phyloP scores from a whole-genome alignment of 2,113 vertebrate species.

The Gymnocephalus cernua region DNA sequence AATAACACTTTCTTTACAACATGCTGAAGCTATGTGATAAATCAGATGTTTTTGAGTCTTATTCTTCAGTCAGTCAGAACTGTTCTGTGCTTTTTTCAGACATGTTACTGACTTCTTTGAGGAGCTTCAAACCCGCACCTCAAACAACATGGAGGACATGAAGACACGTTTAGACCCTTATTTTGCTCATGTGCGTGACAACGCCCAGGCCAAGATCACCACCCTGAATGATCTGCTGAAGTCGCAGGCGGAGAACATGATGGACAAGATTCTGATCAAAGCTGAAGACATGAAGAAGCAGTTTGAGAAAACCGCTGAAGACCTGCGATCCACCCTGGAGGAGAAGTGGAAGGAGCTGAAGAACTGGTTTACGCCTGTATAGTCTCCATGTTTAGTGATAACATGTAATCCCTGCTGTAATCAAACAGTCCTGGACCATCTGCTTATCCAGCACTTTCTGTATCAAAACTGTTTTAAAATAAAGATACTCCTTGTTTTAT shows the following conservation, averaged over 20 bases:
- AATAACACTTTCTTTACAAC: not conserved
- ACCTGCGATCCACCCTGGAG: slow-evolving; percentile 62
- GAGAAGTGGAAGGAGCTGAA: slow-evolving; percentile 65
- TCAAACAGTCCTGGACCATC: not conserved
- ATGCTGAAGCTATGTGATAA: not conserved
- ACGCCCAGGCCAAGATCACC: slow-evolving; percentile 74
- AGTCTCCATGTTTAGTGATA: slow-evolving; percentile 17
- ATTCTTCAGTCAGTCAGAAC: not conserved
- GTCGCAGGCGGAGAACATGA: slow-evolving; percentile 67
- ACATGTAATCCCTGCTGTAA: not conserved
- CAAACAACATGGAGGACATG: slow-evolving; percentile 62
- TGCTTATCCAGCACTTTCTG: not conserved
- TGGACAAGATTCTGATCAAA: slow-evolving; percentile 45
- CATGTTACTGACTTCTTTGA: slow-evolving; percentile 63
- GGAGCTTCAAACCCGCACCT: slow-evolving; percentile 65
- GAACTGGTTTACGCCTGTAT: slow-evolving; percentile 70
- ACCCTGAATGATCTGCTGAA: slow-evolving; percentile 77
- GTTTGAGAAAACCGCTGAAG: slow-evolving; percentile 48
- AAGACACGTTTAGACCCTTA: slow-evolving; percentile 73
- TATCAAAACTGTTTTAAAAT: not conserved
- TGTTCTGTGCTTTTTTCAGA: slow-evolving; percentile 41
- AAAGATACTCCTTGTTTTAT: not conserved
- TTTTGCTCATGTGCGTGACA: slow-evolving; percentile 70
- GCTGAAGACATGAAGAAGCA: slow-evolving; percentile 65
- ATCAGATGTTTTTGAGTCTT: not conserved